Base-by-base conservation (phyloP, 2,888 invertebrate genomes). In the Eristalinus aeneus region DNA sequence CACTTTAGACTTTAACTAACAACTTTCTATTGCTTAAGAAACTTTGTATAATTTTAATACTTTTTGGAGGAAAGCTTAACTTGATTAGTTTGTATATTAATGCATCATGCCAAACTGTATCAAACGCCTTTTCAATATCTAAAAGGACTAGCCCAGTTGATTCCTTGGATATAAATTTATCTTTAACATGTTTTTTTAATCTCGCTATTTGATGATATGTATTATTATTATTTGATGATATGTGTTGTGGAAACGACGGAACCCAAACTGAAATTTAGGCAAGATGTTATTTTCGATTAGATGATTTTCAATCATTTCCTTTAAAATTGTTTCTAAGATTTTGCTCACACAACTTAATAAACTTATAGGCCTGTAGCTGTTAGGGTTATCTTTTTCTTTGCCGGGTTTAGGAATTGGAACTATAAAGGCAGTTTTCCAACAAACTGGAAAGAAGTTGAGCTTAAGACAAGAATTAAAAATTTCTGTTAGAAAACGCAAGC, bases 361-460 rank as follows among this genome's bases (percentile, higher is more conserved):
- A 27, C 53, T 67, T n/a, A 67, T 67, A 31, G 67, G 67, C 16
- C 34, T 56, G 22, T 68, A 68, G 68, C 56, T 68, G 12, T 34
- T 68, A 0, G 34, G 10, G 16, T 58, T 12, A 16, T 54, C 9
- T 54, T 54, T 67, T 22, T 53, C 31, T 27, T 54, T 67, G 23
- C 32, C 67, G 2, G 67, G 67, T 2, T 67, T 67, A 54, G 31
- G 53, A 16, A 67, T 67, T 31, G 54, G 67, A 27, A 67, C 32
- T 12, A 68, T n/a, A 2, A 68, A 16, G 23, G 68, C 68, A 34
- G 34, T 56, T 68, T 56, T 56, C 65, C 68, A 68, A 20, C 56
- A 34, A 53, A 56, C 34, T 5, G 68, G 56, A 32, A 56, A 68
- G 34, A 56, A 65, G 31, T 27, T 46, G 11, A 27, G 53, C 27